phyloP scores from a whole-genome alignment of 2,888 invertebrate genomes.

The Cephus spinipes region DNA sequence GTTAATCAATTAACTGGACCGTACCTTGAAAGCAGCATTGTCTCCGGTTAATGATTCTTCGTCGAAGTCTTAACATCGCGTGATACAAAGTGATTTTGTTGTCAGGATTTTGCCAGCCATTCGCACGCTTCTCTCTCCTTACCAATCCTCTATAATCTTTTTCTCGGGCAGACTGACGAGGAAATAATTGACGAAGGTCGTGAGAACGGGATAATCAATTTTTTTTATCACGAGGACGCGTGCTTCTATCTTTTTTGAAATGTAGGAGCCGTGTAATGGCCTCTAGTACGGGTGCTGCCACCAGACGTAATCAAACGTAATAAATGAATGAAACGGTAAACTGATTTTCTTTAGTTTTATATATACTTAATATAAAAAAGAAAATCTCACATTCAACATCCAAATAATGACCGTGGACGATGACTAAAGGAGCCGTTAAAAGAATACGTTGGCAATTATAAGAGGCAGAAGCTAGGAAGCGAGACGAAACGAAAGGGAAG shows the following conservation, averaged over 20 bases:
- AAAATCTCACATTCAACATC: not conserved
- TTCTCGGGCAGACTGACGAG: conserved; percentile 24
- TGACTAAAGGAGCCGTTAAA: not conserved
- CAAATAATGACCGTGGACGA: not conserved
- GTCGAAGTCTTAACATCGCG: not conserved
- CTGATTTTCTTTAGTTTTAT: not conserved
- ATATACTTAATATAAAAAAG: not conserved
- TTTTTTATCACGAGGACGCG: not conserved
- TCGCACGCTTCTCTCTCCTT: not conserved
- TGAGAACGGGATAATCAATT: conserved; percentile 5
- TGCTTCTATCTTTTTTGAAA: not conserved
- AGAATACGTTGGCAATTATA: not conserved
- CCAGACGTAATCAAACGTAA: not conserved
- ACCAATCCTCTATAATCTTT: not conserved
- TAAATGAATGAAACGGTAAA: not conserved
- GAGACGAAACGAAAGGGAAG: not conserved
- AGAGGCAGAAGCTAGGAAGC: not conserved
- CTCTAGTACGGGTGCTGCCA: not conserved
- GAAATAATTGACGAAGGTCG: conserved; percentile 39
- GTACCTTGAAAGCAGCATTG: not conserved
- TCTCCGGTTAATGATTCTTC: not conserved
- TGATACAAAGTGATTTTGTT: not conserved
- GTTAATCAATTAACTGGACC: not conserved
- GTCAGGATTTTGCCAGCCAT: not conserved
- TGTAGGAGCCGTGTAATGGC: not conserved